Evolutionary conservation across 1,140 invertebrate genomes (phyloP), one percentile per base, ranked within the genome.

Genomic region (Xylocopa sonorina): DNA sequence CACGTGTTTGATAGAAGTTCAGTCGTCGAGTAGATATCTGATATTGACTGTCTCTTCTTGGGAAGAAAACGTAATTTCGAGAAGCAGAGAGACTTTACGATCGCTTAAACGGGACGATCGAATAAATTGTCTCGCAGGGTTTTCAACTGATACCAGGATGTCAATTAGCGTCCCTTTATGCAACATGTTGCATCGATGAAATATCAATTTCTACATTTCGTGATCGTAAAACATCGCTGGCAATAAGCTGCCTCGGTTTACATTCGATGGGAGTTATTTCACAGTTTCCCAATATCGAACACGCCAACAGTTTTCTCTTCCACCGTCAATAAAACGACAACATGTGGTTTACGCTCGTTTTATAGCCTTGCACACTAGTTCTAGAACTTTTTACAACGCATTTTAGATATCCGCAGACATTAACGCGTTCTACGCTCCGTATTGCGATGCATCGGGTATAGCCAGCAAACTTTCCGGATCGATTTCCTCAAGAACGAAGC

Each of bases 261-360:
- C 34, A 60, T 73, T 41, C 46, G 55, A 71, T 34, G 51, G 18
- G 62, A 57, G 27, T 63, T 41, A 64, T 63, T 73, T 57, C 58
- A 48, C 41, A 43, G 77, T n/a, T 16, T 38, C 41, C 29, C 29
- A 46, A 46, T 53, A 51, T 53, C 57, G 55, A 43, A 72, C n/a
- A 24, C 27, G 48, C 21, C 69, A 62, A 5, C 41, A 16, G 3
- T 27, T 55, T 79, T 24, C 14, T 3, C 24, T 43, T 6, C 24
- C 29, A 6, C 14, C 16, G 21, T 62, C 57, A 32, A 71, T 60
- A 71, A 71, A 78, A 48, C 55, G 55, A 32, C 43, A 34, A 38
- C 66, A 71, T 43, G 67, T 69, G 53, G 21, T 69, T 77, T 60
- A 69, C 4, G 16, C 18, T 38, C 34, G 66, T 78, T 41, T 58